Conservation (phyloP, 2,113 vertebrate genomes). For the Malurus cyaneus region DNA sequence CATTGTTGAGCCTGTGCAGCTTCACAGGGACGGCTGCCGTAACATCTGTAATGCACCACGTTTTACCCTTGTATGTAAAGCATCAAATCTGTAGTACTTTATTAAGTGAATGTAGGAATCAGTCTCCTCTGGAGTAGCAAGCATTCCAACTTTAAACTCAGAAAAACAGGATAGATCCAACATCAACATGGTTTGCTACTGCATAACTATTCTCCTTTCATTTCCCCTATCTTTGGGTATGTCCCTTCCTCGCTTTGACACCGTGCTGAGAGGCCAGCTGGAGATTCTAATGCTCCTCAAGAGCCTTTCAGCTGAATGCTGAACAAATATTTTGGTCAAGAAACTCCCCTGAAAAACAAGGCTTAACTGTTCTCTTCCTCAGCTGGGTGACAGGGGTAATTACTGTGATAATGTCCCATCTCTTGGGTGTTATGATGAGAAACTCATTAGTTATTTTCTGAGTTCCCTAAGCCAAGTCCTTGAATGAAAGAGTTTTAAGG, state of each 20-base stretch:
- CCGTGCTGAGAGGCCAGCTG: not conserved
- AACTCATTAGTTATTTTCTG: slow-evolving; percentile 36
- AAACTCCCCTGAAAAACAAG: slow-evolving; percentile 10
- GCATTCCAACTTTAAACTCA: not conserved
- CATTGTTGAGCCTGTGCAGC: not conserved
- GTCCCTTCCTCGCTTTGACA: fast-evolving
- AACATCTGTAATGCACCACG: not conserved
- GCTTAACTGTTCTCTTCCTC: slow-evolving; percentile 3
- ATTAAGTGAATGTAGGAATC: not conserved
- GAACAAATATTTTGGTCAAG: slow-evolving; percentile 33
- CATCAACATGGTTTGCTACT: not conserved
- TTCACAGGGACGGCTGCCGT: fast-evolving
- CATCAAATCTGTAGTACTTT: not conserved
- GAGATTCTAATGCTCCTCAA: not conserved
- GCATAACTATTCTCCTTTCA: not conserved
- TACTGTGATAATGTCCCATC: not conserved
- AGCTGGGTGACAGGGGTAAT: not conserved
- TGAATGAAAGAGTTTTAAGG: slow-evolving; percentile 13
- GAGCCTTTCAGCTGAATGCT: not conserved
- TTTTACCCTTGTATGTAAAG: fast-evolving
- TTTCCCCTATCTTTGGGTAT: not conserved
- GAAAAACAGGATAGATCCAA: not conserved
- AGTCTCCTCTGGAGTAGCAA: not conserved
- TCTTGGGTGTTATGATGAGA: slow-evolving; percentile 30
- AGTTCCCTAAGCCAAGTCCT: slow-evolving; percentile 26